Percentiles rank a stretch among this genome's conserved stretches.
Conservation (phyloP, 2,797 vertebrate genomes). For the Staurois parvus region DNA sequence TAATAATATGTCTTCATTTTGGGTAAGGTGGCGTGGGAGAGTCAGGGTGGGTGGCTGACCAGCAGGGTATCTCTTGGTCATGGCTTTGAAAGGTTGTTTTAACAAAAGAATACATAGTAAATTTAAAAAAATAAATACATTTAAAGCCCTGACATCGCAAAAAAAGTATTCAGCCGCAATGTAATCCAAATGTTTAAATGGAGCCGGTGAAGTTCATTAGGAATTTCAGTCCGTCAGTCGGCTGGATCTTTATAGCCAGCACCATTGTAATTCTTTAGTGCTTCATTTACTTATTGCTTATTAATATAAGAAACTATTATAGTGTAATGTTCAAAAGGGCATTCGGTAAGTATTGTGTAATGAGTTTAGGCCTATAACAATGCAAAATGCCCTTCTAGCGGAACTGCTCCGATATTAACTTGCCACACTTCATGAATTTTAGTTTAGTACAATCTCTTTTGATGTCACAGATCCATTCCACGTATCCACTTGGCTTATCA, state of each 20-base stretch:
- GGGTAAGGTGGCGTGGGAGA: too few relatives aligned
- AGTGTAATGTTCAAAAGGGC: slow-evolving; percentile 60
- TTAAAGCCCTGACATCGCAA: neutral
- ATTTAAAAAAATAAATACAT: too few relatives aligned
- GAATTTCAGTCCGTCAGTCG: slow-evolving; percentile 50
- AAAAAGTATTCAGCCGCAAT: slow-evolving; percentile 11
- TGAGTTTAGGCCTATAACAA: slow-evolving; percentile 59
- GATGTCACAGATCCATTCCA: slow-evolving; percentile 57
- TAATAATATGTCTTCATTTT: too few relatives aligned
- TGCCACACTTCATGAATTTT: slow-evolving; percentile 60
- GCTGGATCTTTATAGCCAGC: slow-evolving; percentile 53
- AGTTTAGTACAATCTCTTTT: slow-evolving; percentile 57
- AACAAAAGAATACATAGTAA: too few relatives aligned
- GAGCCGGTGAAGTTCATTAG: slow-evolving; percentile 53
- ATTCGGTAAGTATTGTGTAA: slow-evolving; percentile 61
- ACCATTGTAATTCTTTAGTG: slow-evolving; percentile 58
- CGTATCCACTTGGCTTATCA: slow-evolving; percentile 52
- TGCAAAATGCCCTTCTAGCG: slow-evolving; percentile 55
- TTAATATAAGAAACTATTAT: slow-evolving; percentile 62
- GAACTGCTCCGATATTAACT: slow-evolving; percentile 58
- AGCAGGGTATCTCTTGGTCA: too few relatives aligned
- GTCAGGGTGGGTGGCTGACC: too few relatives aligned
- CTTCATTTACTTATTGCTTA: slow-evolving; percentile 62
- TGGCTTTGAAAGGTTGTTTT: too few relatives aligned
- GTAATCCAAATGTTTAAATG: slow-evolving; percentile 47